A percentile compares a stretch with the other conserved stretches of the same genome.
These are phyloP conservation scores for Antechinus flavipes DNA, from an alignment of 2,113 vertebrate species.

Conservation along the genomic window DNA sequence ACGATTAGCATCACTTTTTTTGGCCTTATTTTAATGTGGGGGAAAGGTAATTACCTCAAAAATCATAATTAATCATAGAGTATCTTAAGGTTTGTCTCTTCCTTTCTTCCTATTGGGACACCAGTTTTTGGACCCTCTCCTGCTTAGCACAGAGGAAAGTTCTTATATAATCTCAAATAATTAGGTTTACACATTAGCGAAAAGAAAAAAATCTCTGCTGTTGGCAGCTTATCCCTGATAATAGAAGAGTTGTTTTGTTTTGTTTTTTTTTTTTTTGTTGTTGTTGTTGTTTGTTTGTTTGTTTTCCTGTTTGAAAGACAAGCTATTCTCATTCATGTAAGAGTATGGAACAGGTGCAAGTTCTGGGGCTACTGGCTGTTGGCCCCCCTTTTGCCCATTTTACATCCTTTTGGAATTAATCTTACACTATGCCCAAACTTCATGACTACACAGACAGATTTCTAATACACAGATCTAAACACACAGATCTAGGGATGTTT, in stretches of 20 bases:
- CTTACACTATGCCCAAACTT: not conserved
- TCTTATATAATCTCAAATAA: not conserved
- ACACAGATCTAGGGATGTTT: not conserved
- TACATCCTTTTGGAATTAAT: not conserved
- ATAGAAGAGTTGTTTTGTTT: not conserved
- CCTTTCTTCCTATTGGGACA: not conserved
- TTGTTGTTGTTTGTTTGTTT: no score
- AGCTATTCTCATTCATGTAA: not conserved
- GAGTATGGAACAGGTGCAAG: not conserved
- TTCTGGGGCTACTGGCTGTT: not conserved
- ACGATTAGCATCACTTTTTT: constrained; percentile 4
- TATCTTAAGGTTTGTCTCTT: not conserved
- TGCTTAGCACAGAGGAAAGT: not conserved
- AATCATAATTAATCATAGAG: constrained; percentile 23
- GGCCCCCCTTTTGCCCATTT: not conserved
- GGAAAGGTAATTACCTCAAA: not conserved
- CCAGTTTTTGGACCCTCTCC: not conserved
- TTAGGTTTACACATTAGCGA: not conserved
- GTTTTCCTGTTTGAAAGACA: not conserved
- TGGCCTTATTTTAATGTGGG: not conserved
- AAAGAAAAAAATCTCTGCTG: not conserved
- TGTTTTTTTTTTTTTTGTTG: no score
- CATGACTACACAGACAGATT: not conserved
- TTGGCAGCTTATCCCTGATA: accelerated
- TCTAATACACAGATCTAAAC: not conserved